Evolutionary conservation across 2,113 vertebrate genomes (phyloP).

Genomic region (Sturnus vulgaris): DNA sequence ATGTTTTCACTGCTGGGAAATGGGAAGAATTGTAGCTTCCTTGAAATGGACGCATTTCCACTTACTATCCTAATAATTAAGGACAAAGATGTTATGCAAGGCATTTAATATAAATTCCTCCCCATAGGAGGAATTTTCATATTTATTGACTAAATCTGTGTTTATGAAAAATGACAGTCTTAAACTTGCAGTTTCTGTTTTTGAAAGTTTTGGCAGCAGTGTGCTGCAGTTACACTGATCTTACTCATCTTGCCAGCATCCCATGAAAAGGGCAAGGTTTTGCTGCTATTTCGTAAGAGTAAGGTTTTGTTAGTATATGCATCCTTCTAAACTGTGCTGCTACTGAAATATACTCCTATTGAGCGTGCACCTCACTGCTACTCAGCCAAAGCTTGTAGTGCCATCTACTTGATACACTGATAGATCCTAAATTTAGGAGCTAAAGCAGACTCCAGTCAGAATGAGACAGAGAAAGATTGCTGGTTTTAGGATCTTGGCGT

Average conservation of each 20-base stretch:
- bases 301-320: not conserved
- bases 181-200: not conserved
- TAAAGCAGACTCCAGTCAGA: not conserved
- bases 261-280: not conserved
- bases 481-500: not conserved
- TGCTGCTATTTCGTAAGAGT: fast-evolving
- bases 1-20: not conserved
- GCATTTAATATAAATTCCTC: not conserved
- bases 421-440: not conserved
- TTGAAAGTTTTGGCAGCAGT: not conserved
- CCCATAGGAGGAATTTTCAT: not conserved
- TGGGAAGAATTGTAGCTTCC: fast-evolving
- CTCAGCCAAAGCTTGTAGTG: constrained; percentile 10
- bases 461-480: not conserved
- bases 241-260: not conserved
- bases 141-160: not conserved
- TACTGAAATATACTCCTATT: not conserved
- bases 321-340: not conserved
- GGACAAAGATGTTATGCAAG: not conserved
- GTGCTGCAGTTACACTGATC: too few species aligned
- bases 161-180: not conserved
- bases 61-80: not conserved
- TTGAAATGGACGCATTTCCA: not conserved
- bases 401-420: constrained; percentile 2
- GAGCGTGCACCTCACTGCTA: fast-evolving